phyloP scores from a whole-genome alignment of 2,888 invertebrate species.

The Coleophora flavipennella region DNA sequence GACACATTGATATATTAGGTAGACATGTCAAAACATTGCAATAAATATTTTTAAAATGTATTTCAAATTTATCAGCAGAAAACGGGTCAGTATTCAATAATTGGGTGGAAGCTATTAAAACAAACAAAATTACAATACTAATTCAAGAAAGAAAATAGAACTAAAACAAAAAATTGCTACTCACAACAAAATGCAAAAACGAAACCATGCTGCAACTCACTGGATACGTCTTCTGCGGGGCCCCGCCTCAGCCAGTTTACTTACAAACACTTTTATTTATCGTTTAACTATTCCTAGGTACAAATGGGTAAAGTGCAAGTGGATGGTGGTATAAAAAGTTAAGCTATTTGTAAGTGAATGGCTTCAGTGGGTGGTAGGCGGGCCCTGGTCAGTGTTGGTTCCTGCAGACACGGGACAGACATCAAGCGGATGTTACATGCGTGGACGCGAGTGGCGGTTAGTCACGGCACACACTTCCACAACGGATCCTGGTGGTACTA shows the following conservation, averaged over 20 bases:
- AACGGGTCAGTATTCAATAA: too few relatives aligned
- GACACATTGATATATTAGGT: too few relatives aligned
- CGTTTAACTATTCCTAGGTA: conserved; percentile 1
- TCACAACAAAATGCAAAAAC: conserved; percentile 69
- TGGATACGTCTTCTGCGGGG: conserved; percentile 44
- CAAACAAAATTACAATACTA: conserved; percentile 4
- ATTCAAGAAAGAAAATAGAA: conserved; percentile 32
- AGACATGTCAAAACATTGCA: too few relatives aligned
- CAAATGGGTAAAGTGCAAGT: conserved; percentile 10
- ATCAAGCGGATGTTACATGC: conserved; percentile 65
- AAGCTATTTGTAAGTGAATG: conserved; percentile 21
- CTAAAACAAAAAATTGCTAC: conserved; percentile 42
- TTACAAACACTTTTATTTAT: conserved; percentile 14
- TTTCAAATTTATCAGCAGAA: too few relatives aligned
- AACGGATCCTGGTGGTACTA: too few relatives aligned
- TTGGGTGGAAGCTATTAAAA: too few relatives aligned
- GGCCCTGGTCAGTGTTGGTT: conserved; percentile 64
- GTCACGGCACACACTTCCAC: conserved; percentile 20
- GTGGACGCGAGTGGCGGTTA: conserved; percentile 53
- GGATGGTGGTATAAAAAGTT: conserved; percentile 10
- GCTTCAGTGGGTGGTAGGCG: conserved; percentile 56
- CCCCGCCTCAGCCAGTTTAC: conserved; percentile 36
- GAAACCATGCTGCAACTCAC: conserved; percentile 63
- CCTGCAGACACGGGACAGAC: conserved; percentile 63
- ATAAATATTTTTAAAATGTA: too few relatives aligned